Conservation (phyloP, 2,113 vertebrate species). For the Chaetorhynchus papuensis region DNA sequence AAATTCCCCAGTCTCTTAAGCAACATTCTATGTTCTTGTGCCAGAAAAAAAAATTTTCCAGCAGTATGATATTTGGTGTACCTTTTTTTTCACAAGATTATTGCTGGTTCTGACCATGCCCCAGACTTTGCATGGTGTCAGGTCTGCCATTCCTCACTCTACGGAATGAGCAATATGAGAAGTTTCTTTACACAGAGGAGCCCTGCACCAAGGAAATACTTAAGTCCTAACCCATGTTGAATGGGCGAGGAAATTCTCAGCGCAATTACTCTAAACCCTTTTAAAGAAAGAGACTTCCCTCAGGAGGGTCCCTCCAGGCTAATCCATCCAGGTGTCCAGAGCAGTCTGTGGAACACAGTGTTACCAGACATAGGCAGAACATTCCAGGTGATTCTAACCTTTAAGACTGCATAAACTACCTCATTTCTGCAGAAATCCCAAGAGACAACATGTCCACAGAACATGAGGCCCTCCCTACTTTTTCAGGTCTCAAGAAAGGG, state of each 20-base stretch:
- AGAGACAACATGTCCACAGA: background rate
- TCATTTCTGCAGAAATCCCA: background rate
- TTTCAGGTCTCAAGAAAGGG: background rate
- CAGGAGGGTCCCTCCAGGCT: background rate
- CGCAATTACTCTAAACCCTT: background rate
- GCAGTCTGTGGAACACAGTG: background rate
- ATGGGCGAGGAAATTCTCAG: background rate
- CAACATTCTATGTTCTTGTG: background rate
- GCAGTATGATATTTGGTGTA: background rate
- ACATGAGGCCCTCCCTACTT: background rate
- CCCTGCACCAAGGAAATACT: background rate
- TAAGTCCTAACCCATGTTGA: background rate
- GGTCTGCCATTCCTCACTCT: background rate
- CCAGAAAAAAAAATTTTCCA: background rate
- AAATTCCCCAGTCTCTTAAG: background rate
- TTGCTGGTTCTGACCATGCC: background rate
- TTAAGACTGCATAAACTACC: background rate
- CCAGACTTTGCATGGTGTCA: background rate
- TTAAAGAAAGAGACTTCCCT: background rate
- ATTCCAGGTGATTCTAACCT: background rate
- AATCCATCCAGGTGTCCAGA: background rate
- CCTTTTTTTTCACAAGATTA: background rate
- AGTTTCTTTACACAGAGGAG: background rate
- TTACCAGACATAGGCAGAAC: background rate
- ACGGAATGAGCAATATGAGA: background rate